Evolutionary conservation across 2,797 vertebrate species (phyloP).

Genomic region (Stomatorhinus walkeri): DNA sequence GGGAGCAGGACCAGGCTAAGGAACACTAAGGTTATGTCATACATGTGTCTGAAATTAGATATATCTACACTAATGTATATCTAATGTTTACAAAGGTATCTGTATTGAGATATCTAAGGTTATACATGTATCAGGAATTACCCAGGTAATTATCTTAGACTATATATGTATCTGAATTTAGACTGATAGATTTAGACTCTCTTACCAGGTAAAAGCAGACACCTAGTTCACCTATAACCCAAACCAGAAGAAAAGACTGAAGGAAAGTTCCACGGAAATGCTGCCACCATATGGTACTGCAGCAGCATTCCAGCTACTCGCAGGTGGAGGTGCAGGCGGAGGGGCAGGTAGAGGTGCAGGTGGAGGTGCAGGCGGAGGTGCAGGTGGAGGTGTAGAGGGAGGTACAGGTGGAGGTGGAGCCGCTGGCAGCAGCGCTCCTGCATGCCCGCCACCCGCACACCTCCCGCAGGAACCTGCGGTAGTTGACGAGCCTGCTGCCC

Average conservation of each 20-base stretch:
- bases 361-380: neutral
- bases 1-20: neutral
- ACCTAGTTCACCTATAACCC: neutral
- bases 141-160: neutral
- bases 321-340: neutral
- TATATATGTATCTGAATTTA: neutral
- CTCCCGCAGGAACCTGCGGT: conserved; percentile 38
- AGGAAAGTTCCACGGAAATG: neutral
- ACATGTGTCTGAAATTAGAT: neutral
- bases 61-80: neutral
- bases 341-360: neutral
- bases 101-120: neutral
- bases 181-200: neutral
- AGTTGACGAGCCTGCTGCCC: conserved; percentile 39
- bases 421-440: neutral
- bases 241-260: neutral
- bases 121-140: neutral
- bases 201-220: neutral
- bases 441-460: conserved; percentile 11
- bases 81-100: neutral
- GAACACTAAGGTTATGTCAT: neutral
- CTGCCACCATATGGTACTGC: neutral
- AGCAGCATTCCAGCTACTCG: neutral
- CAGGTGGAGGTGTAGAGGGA: neutral
- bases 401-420: neutral